Evolutionary conservation across 2,797 vertebrate species (phyloP).

Genomic region (Tachyglossus aculeatus): DNA sequence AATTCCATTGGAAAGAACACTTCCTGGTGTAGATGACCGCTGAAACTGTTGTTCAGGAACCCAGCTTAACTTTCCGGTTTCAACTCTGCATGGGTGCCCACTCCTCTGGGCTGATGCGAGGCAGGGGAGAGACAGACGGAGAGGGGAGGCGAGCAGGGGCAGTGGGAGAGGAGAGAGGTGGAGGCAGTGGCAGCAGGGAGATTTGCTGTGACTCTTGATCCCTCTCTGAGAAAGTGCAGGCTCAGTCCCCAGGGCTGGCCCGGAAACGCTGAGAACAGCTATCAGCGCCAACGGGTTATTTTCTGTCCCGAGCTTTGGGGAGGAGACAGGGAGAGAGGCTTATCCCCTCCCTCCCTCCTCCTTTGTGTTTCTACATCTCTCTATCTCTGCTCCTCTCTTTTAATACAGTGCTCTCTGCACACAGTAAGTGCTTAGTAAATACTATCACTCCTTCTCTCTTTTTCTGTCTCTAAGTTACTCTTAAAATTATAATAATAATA

Average conservation of each 20-base stretch:
- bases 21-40: too few species aligned
- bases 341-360: conserved; percentile 10
- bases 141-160: too few species aligned
- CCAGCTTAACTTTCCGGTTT: too few species aligned
- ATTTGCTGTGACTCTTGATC: not conserved
- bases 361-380: not conserved
- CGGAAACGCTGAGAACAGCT: conserved; percentile 59
- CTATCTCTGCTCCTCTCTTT: not conserved
- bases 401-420: too few species aligned
- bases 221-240: conserved; percentile 60
- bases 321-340: not conserved
- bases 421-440: too few species aligned
- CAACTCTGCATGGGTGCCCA: too few species aligned
- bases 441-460: not conserved
- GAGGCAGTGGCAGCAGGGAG: not conserved
- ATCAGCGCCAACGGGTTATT: conserved; percentile 52
- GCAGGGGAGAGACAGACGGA: accelerated
- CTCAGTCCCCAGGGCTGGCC: conserved; percentile 52
- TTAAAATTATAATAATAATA: too few species aligned
- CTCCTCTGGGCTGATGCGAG: not conserved
- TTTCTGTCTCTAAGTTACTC: not conserved
- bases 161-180: not conserved
- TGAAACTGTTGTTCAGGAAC: too few species aligned
- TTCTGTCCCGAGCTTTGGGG: conserved; percentile 47
- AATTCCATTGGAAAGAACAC: too few species aligned